These are phyloP conservation scores for Hylyphantes graminicola DNA, from an alignment of 1,140 invertebrate genomes.

Conservation along the genomic window DNA sequence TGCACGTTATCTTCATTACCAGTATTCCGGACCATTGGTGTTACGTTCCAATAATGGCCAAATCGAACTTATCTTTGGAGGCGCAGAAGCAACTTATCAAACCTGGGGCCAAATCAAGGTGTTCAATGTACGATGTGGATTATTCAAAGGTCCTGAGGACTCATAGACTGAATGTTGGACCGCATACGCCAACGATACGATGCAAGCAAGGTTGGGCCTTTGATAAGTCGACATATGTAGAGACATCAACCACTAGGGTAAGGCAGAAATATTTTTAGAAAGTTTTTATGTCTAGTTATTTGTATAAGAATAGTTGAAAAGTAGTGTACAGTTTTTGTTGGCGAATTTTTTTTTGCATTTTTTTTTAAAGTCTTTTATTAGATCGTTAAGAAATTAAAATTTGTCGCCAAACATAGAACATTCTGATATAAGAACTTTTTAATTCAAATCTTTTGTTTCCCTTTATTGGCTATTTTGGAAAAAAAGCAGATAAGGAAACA, in stretches of 20 bases:
- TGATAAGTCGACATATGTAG: constrained; percentile 9
- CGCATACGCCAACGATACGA: neutral
- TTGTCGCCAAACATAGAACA: neutral
- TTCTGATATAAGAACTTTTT: too few species aligned
- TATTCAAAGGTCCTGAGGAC: neutral
- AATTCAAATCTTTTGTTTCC: too few species aligned
- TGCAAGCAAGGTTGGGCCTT: constrained; percentile 18
- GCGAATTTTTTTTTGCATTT: neutral
- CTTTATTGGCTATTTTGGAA: too few species aligned
- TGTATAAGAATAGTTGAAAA: neutral
- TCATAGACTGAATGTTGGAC: neutral
- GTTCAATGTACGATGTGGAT: constrained; percentile 23
- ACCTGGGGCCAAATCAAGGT: neutral
- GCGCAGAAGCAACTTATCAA: constrained; percentile 60
- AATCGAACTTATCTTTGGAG: constrained; percentile 68
- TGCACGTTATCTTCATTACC: constrained; percentile 71
- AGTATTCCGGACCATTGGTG: constrained; percentile 73
- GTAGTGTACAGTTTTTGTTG: neutral
- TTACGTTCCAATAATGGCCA: constrained; percentile 69
- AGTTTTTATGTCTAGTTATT: neutral
- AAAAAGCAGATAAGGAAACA: too few species aligned
- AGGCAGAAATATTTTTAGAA: neutral
- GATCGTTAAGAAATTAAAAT: neutral
- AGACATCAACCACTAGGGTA: constrained; percentile 8
- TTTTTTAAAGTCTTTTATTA: neutral